Evolutionary conservation across 2,888 invertebrate genomes (phyloP), one percentile per base, ranked within the genome.

Genomic region (Idaea dimidiata): DNA sequence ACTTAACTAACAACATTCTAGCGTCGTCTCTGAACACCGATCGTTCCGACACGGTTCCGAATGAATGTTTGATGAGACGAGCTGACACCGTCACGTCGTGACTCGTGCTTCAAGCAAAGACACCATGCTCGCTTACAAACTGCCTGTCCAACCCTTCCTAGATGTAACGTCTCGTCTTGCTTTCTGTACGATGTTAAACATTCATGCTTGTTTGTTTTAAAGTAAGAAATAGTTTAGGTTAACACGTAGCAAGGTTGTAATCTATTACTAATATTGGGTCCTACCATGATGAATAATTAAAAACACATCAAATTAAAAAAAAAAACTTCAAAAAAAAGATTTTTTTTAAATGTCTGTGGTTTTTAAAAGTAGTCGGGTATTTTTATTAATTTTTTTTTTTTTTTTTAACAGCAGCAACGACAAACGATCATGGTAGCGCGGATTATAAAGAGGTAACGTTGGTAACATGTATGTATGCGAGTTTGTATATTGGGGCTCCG

Each of bases 41-140:
- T 72, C 72, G 66, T 69, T 72, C 70, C 71, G 69, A 72, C 73
- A 72, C 67, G 61, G 65, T 66, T 59, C 60, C 60, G 17, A 8
- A 62, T 87, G 78, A 80, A 87, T 88, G 78, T 82, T 88, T 84
- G 67, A 89, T 82, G 74, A 66, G 73, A 68, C 72, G 65, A 71
- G 68, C 76, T 79, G 84, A 79, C 80, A 73, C 66, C 70, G 69
- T 65, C n/a, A n/a, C n/a, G n/a, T n/a, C n/a, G n/a, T n/a, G n/a
- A n/a, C n/a, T n/a, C 63, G 65, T 66, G 62, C 63, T 71, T 72
- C 70, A 72, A 70, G 66, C 72, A 68, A 78, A 80, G 79, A 81
- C 75, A 78, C 73, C 79, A 79, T 82, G 43, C 43, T 43, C 43
- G n/a, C n/a, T n/a, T n/a, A n/a, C n/a, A 43, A 43, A 7, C 43